Conservation (phyloP, 2,113 vertebrate species). For the Mastomys coucha region DNA sequence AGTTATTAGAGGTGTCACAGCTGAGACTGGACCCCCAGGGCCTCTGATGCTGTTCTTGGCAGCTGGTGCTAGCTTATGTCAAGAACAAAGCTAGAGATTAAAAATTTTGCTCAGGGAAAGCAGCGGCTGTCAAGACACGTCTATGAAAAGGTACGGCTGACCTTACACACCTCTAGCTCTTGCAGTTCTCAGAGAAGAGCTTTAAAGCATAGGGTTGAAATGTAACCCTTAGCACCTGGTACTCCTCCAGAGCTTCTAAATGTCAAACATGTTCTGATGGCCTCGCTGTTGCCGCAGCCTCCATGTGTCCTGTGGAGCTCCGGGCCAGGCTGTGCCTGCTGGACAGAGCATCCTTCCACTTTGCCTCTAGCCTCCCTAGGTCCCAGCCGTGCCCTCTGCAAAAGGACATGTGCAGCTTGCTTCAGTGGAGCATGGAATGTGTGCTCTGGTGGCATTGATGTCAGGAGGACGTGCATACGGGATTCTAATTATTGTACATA, state of each 20-base stretch:
- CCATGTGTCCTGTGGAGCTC: neutral
- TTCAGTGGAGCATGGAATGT: neutral
- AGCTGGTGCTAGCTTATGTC: neutral
- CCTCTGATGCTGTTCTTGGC: neutral
- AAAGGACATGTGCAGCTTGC: neutral
- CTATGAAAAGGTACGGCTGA: neutral
- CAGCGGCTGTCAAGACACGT: neutral
- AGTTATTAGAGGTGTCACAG: neutral
- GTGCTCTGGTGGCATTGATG: neutral
- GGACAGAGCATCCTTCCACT: neutral
- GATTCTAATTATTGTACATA: neutral
- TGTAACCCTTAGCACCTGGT: neutral
- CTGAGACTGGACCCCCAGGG: neutral
- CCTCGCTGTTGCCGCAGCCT: neutral
- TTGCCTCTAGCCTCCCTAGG: neutral
- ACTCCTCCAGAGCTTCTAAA: slow-evolving; percentile 16
- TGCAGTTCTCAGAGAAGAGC: neutral
- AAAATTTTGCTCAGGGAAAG: neutral
- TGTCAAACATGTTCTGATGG: slow-evolving; percentile 33
- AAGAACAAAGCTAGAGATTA: slow-evolving; percentile 13
- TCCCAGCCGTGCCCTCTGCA: neutral
- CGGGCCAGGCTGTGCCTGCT: neutral
- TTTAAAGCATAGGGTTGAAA: neutral
- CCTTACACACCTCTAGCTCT: neutral
- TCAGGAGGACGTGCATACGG: neutral